A percentile compares a stretch with the other conserved stretches of the same genome.
These are phyloP conservation scores for Pollimyrus isidori DNA, from an alignment of 2,113 vertebrate species.

Conservation along the genomic window DNA sequence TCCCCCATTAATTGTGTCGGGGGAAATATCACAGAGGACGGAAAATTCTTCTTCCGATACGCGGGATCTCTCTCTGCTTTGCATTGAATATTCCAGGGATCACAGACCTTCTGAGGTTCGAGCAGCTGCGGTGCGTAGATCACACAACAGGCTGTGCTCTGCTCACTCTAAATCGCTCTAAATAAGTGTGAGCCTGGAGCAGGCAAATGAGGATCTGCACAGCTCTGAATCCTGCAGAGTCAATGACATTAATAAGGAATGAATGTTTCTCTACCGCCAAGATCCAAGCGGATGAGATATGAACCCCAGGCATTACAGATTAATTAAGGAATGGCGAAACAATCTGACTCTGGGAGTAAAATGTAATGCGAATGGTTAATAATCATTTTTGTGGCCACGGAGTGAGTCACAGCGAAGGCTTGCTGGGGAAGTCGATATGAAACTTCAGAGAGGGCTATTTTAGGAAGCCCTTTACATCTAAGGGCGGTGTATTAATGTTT, in stretches of 20 bases:
- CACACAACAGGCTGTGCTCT: neutral
- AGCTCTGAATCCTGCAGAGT: slow-evolving; percentile 20
- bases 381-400: slow-evolving; percentile 3
- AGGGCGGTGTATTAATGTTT: slow-evolving; percentile 34
- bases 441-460: slow-evolving; percentile 9
- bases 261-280: slow-evolving; percentile 7
- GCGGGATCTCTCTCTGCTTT: neutral
- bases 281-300: slow-evolving; percentile 12
- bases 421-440: neutral
- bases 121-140: neutral
- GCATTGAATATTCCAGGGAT: neutral
- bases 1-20: neutral
- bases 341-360: slow-evolving; percentile 14
- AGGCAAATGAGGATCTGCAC: neutral
- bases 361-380: slow-evolving; percentile 11
- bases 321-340: slow-evolving; percentile 12
- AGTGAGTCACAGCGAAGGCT: neutral
- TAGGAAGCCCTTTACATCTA: slow-evolving; percentile 18
- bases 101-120: neutral
- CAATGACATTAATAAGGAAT: slow-evolving; percentile 22
- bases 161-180: neutral
- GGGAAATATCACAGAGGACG: neutral
- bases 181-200: slow-evolving; percentile 4
- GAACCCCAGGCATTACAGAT: slow-evolving; percentile 14
- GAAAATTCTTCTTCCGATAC: neutral